Base-by-base conservation (phyloP, 2,113 vertebrate genomes). In the Cercopithecus mona region DNA sequence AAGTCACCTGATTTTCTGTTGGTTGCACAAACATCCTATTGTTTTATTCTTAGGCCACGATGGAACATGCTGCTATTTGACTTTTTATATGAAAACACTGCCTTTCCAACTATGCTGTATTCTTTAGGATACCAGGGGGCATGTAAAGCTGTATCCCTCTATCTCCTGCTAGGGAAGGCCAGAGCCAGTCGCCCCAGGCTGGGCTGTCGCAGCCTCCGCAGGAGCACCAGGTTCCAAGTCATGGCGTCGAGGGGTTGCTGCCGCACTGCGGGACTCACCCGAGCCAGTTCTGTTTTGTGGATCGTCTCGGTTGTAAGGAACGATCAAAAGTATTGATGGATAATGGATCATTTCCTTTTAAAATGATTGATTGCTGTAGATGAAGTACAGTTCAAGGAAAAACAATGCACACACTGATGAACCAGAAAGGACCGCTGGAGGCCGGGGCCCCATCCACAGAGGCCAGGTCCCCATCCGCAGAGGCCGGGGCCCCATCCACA, bases 321-420 rank as follows among this genome's bases (percentile, higher is more conserved):
- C 1, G 25, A 52, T 75, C 35, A 91, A 72, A 95, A 70, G 35
- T 83, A 96, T 80, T 80, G 83, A 93, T 32, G 61, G 55, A 5
- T 48, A 50, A 80, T 18, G 61, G 38, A 75, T 83, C 20, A 16
- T 91, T 97, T 94, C 81, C 86, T 76, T 75, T 79, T 80, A 40
- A 78, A 88, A 72, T 84, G 93, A 94, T 72, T 23, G 75, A 89
- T 92, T n/a, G 48, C 87, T 76, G 4, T 55, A 35, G 88, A 76
- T 22, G 40, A 30, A 92, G 50, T 11, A 83, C 27, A 80, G 88
- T 82, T 97, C 78, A 57, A 85, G 79, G 83, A n/a, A 83, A 93
- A 68, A 32, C 59, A 59, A 14, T 14, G 20, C 17, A 11, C 72
- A 70, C 73, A 45, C 14, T 23, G 73, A 89, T 64, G 10, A 45